Conservation (phyloP, 2,888 invertebrate genomes). For the Ichneumoninae sp. region DNA sequence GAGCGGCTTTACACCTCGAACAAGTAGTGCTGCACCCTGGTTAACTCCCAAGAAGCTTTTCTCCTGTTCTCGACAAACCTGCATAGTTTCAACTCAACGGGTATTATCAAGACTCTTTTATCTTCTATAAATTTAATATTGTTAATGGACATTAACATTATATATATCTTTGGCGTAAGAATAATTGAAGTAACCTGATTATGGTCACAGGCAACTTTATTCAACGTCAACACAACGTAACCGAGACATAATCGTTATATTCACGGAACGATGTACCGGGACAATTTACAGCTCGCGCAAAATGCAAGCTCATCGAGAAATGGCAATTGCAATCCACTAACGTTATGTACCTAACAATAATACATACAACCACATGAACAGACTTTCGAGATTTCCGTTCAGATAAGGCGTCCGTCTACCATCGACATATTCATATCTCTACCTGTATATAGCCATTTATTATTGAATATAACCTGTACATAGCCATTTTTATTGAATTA, state of each 20-base stretch:
- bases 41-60: background rate
- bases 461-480: too few species aligned
- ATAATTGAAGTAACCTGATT: too few species aligned
- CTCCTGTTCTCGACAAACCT: background rate
- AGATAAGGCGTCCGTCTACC: constrained; percentile 65
- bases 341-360: constrained; percentile 38
- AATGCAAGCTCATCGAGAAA: constrained; percentile 73
- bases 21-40: constrained; percentile 15
- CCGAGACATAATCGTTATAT: constrained; percentile 16
- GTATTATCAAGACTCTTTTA: background rate
- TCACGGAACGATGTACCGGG: constrained; percentile 44
- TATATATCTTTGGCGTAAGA: too few species aligned
- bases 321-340: constrained; percentile 68
- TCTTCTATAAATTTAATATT: too few species aligned
- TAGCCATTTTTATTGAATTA: too few species aligned
- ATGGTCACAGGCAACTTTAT: constrained; percentile 1
- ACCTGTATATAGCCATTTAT: too few species aligned
- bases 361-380: background rate
- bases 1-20: background rate
- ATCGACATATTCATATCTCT: background rate
- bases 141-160: too few species aligned
- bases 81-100: background rate
- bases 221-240: constrained; percentile 6
- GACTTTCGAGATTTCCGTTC: constrained; percentile 68
- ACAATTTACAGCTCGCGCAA: constrained; percentile 69